Conservation (phyloP, 2,888 invertebrate species). For the Incurvaria masculella region DNA sequence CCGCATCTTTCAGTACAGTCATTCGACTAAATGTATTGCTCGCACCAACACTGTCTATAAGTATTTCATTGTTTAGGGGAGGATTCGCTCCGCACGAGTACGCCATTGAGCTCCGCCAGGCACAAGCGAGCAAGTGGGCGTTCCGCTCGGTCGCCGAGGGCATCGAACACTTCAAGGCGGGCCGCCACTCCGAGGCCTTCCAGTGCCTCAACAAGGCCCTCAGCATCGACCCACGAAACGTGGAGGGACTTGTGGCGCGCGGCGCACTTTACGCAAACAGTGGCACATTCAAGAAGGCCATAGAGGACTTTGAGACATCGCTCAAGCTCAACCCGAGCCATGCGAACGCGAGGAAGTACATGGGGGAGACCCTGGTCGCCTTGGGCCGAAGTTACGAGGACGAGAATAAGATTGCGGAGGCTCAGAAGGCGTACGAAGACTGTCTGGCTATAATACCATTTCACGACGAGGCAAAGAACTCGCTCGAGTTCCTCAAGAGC, state of each 20-base stretch:
- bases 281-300: conserved; percentile 89
- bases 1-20: too few species aligned
- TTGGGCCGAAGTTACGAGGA: conserved; percentile 86
- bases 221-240: conserved; percentile 87
- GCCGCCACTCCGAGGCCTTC: conserved; percentile 91
- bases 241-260: conserved; percentile 88
- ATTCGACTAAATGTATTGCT: conserved; percentile 5
- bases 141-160: conserved; percentile 94
- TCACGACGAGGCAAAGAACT: conserved; percentile 84
- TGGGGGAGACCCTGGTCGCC: conserved; percentile 90
- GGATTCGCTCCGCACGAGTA: conserved; percentile 78
- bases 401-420: conserved; percentile 80
- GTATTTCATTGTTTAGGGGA: conserved; percentile 50
- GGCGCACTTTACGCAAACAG: conserved; percentile 93
- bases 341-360: conserved; percentile 90
- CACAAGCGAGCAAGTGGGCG: conserved; percentile 92
- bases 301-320: conserved; percentile 92
- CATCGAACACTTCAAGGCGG: conserved; percentile 91
- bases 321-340: conserved; percentile 85
- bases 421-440: conserved; percentile 80
- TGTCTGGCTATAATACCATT: conserved; percentile 81
- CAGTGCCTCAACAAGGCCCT: conserved; percentile 92
- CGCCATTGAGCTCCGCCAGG: conserved; percentile 79
- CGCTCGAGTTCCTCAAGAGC: conserved; percentile 75
- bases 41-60: background rate